A percentile compares a stretch with the other conserved stretches of the same genome.
These are phyloP conservation scores for Callaeas wilsoni DNA, from an alignment of 2,113 vertebrate species.

Conservation along the genomic window DNA sequence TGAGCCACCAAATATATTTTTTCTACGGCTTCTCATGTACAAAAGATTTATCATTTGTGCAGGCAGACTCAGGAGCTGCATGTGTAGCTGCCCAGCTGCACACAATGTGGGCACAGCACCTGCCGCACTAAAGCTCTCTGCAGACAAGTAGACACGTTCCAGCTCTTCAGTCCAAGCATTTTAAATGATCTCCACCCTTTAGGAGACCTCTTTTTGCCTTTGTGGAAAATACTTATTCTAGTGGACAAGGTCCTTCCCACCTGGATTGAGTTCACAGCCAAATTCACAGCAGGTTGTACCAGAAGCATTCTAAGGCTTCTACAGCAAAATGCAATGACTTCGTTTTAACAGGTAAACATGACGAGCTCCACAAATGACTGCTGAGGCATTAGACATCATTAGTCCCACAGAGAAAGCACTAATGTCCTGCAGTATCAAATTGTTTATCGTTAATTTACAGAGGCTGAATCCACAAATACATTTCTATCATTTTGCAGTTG, in stretches of 20 bases:
- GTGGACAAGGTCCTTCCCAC: background rate
- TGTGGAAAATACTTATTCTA: background rate
- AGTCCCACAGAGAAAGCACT: background rate
- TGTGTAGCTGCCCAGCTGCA: background rate
- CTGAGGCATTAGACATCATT: slow-evolving; percentile 11
- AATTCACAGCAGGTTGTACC: background rate
- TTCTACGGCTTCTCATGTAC: background rate
- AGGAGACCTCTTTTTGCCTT: background rate
- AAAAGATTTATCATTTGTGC: background rate
- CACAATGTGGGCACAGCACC: background rate
- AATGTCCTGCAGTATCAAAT: background rate
- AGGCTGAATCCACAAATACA: slow-evolving; percentile 29
- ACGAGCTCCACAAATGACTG: background rate
- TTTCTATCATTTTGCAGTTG: slow-evolving; percentile 4
- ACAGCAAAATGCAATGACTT: background rate
- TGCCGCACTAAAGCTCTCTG: background rate
- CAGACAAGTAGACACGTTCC: background rate
- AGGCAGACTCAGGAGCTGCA: background rate
- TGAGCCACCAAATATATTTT: background rate
- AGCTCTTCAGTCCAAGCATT: background rate
- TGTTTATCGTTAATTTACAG: slow-evolving; percentile 16
- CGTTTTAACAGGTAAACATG: slow-evolving; percentile 11
- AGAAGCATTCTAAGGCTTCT: background rate
- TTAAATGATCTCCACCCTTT: background rate
- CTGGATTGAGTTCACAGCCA: background rate